Evolutionary conservation across 2,113 vertebrate species (phyloP).

Genomic region (Solea solea): DNA sequence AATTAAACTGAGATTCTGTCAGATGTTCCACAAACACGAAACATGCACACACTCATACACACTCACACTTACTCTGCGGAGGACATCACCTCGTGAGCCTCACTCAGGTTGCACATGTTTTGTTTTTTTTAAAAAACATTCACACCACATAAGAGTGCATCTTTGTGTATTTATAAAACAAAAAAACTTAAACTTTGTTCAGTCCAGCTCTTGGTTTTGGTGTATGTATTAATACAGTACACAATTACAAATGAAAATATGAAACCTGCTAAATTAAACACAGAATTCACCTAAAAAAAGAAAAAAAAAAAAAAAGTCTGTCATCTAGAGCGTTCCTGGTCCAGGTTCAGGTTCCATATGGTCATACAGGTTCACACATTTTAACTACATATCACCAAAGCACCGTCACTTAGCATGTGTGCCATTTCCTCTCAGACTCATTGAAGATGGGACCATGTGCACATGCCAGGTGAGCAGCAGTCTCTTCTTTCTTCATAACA

Average conservation of each 20-base stretch:
- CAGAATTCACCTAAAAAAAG: background rate
- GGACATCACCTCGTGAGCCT: slow-evolving; percentile 13
- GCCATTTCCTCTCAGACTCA: slow-evolving; percentile 1
- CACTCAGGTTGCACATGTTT: slow-evolving; percentile 32
- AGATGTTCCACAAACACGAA: slow-evolving; percentile 13
- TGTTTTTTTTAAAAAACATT: slow-evolving; percentile 1
- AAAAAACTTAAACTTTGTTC: slow-evolving; percentile 44
- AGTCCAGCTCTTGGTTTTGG: slow-evolving; percentile 53
- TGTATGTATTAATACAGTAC: slow-evolving; percentile 47
- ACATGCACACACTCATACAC: slow-evolving; percentile 3
- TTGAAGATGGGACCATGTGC: background rate
- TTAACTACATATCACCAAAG: slow-evolving; percentile 16
- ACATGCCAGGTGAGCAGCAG: background rate
- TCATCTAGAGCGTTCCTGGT: background rate
- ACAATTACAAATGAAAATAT: slow-evolving; percentile 28
- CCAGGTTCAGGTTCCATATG: slow-evolving; percentile 26
- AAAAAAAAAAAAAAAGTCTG: background rate
- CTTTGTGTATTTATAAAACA: slow-evolving; percentile 48
- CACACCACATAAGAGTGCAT: slow-evolving; percentile 8
- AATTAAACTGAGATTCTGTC: slow-evolving; percentile 13
- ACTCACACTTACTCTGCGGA: slow-evolving; percentile 4
- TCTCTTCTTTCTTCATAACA: slow-evolving; percentile 79
- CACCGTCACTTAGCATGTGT: background rate
- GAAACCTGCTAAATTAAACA: slow-evolving; percentile 23
- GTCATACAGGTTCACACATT: background rate